These are phyloP conservation scores for Epizoanthus illoricatus DNA, from an alignment of 92 coral and sea anemone species.

Conservation along the genomic window DNA sequence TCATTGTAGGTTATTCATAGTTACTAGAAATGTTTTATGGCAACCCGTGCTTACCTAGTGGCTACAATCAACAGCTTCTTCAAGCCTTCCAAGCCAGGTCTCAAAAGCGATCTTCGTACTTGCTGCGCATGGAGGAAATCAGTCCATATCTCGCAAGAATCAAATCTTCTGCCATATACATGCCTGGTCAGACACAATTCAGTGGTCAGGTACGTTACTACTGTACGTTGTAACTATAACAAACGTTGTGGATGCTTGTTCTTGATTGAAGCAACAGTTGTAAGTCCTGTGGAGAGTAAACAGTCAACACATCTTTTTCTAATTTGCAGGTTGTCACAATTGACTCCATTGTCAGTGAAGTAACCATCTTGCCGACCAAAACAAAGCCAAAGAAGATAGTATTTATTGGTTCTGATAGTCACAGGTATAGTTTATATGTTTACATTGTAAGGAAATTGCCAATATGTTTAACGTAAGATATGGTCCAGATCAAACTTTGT, in stretches of 20 bases:
- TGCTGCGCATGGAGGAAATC: constrained; percentile 84
- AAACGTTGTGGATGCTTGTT: no score
- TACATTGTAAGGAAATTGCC: no score
- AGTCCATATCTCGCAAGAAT: constrained; percentile 85
- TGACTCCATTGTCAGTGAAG: constrained; percentile 78
- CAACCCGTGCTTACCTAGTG: background rate
- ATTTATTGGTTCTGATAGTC: constrained; percentile 96
- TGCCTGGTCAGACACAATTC: constrained; percentile 98
- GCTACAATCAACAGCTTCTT: constrained; percentile 61
- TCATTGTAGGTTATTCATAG: background rate
- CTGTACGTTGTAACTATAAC: background rate
- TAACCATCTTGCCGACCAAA: constrained; percentile 92
- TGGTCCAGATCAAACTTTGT: no score
- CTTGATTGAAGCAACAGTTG: background rate
- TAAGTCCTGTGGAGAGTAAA: background rate
- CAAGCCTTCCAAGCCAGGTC: constrained; percentile 92
- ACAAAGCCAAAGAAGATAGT: constrained; percentile 97
- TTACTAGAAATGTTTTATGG: background rate
- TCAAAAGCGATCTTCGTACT: constrained; percentile 88
- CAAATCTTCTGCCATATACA: constrained; percentile 87
- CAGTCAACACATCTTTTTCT: background rate
- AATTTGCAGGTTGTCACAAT: constrained; percentile 81
- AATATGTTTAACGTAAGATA: no score
- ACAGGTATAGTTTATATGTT: constrained; percentile 54
- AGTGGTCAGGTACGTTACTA: constrained; percentile 71